A percentile compares a stretch with the other conserved stretches of the same genome.
Evolutionary conservation across 2,797 vertebrate species (phyloP).

Genomic region (Macropodus opercularis): DNA sequence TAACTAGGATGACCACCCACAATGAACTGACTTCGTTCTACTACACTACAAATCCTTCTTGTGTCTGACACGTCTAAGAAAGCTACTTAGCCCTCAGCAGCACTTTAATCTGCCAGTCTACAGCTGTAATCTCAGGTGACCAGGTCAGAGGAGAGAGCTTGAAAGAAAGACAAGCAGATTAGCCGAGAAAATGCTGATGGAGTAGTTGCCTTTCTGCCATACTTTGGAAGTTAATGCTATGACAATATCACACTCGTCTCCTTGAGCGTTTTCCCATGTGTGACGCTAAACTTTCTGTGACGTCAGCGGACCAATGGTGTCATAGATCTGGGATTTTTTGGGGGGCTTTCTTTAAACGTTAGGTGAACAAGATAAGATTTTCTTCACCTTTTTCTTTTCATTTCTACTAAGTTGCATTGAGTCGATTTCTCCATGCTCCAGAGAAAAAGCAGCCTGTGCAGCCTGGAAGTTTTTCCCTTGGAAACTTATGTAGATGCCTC

Average conservation of each 20-base stretch:
- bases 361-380: not conserved
- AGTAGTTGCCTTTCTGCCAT: slow-evolving; percentile 55
- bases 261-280: slow-evolving; percentile 31
- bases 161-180: slow-evolving; percentile 84
- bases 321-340: not conserved
- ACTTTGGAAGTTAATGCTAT: slow-evolving; percentile 57
- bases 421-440: slow-evolving; percentile 41
- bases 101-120: slow-evolving; percentile 79
- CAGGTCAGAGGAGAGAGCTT: slow-evolving; percentile 76
- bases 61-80: slow-evolving; percentile 44
- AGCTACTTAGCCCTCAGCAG: slow-evolving; percentile 42
- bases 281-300: slow-evolving; percentile 46
- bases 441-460: slow-evolving; percentile 45
- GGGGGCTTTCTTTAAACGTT: not conserved
- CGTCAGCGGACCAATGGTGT: slow-evolving; percentile 37
- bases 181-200: slow-evolving; percentile 79
- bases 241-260: slow-evolving; percentile 43
- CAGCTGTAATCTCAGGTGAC: slow-evolving; percentile 83
- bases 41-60: slow-evolving; percentile 15
- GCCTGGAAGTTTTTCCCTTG: slow-evolving; percentile 43
- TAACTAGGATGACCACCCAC: not conserved
- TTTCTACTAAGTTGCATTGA: not conserved
- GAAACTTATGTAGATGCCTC: slow-evolving; percentile 77
- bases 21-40: slow-evolving; percentile 41
- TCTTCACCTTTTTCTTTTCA: slow-evolving; percentile 1